Percentiles rank a stretch among this genome's conserved stretches.
Evolutionary conservation across 2,113 vertebrate species (phyloP).

Genomic region (Tragelaphus buxtoni): DNA sequence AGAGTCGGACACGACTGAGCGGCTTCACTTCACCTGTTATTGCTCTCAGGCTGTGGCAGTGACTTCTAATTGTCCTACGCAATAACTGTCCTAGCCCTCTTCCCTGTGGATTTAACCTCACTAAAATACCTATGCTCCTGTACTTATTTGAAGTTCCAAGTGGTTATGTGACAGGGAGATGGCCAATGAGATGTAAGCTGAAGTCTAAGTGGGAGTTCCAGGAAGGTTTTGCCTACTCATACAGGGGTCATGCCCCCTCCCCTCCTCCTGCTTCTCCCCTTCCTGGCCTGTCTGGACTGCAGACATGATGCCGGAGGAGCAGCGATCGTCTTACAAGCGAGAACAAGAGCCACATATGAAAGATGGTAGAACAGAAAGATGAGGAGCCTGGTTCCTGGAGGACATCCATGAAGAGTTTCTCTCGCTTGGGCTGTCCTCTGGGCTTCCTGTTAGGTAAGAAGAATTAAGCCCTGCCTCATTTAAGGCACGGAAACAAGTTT

Average conservation of each 20-base stretch:
- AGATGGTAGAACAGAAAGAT: neutral
- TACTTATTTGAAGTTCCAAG: neutral
- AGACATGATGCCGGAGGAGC: neutral
- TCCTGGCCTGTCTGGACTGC: neutral
- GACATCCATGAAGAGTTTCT: neutral
- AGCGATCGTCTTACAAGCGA: neutral
- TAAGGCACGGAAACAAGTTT: neutral
- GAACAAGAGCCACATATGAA: neutral
- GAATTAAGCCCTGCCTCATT: neutral
- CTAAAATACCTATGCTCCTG: neutral
- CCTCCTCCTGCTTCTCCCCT: neutral
- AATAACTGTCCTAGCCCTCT: neutral
- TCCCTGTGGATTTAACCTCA: neutral
- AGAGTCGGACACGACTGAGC: too few relatives aligned
- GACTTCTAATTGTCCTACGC: neutral
- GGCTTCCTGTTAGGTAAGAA: neutral
- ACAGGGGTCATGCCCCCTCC: neutral
- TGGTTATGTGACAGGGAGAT: neutral
- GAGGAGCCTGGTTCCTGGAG: neutral
- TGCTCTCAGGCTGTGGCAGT: neutral
- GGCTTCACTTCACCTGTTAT: neutral
- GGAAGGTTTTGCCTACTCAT: neutral
- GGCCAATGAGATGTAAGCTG: neutral
- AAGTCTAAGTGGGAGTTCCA: neutral
- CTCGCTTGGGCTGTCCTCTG: neutral